Base-by-base conservation (phyloP, 2,113 vertebrate genomes). In the Macrotus californicus region DNA sequence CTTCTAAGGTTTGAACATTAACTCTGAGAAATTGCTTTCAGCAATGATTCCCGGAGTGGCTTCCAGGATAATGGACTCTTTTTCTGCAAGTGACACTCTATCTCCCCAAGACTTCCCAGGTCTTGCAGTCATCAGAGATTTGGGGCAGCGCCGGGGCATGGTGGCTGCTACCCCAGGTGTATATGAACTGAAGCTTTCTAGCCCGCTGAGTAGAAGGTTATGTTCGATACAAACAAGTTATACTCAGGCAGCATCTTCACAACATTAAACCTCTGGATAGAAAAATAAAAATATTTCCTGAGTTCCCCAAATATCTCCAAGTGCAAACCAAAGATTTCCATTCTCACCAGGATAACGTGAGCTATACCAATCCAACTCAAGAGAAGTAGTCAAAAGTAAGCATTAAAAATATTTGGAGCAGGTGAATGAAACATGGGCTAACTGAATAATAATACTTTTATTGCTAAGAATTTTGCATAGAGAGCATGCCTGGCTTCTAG, bases 1-100 rank as follows among this genome's bases (percentile, higher is more conserved):
- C 96, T 96, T 94, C 91, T 83, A 97, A 91, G 3, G 46, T 96
- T 94, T 92, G 95, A 96, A 91, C 82, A 95, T 85, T 97, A 96
- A 96, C 93, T 91, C 96, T 90, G 70, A 96, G 94, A 93, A 97
- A 97, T 82, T 86, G 69, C 94, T 94, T 86, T 84, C 7, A 0
- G 64, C 83, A 94, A 34, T 79, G 82, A 93, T 34, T 92, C 43
- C 67, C 36, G 54, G 24, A 95, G 87, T 92, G 14, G 52, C 43
- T 86, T 72, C 87, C 64, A 84, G 77, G 67, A 89, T 94, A 89
- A 92, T 41, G 64, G 70, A 70, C 54, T 89, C 54, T 76, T 59
- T 59, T 75, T 72, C 87, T 50, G 12, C 66, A 91, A 84, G 29
- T 76, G 76, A 82, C 54, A 64, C 46, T 94, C 69, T 80, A 3